A percentile compares a stretch with the other conserved stretches of the same genome.
Evolutionary conservation across 2,888 invertebrate genomes (phyloP).

Genomic region (Xestia c-nigrum): DNA sequence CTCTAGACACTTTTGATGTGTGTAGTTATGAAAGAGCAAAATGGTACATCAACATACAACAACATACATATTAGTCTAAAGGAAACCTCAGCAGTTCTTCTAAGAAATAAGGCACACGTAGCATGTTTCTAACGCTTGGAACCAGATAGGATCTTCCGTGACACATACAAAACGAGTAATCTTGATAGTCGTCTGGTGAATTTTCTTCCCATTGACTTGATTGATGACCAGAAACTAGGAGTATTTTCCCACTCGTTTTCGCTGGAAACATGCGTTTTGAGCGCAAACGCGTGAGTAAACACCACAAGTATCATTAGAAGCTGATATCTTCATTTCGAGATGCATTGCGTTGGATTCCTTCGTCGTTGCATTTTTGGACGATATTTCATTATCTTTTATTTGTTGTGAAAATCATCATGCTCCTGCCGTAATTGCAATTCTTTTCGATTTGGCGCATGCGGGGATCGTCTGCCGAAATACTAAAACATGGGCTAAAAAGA

Average conservation of each 20-base stretch:
- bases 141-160: not conserved
- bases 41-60: not conserved
- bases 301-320: not conserved
- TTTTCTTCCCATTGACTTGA: conserved; percentile 9
- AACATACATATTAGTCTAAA: too few species aligned
- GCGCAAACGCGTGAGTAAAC: not conserved
- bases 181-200: not conserved
- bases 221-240: conserved; percentile 6
- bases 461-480: too few species aligned
- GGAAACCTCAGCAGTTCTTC: not conserved
- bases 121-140: not conserved
- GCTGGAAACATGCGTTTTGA: not conserved
- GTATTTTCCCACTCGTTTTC: not conserved
- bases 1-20: too few species aligned
- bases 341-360: conserved; percentile 2
- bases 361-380: not conserved
- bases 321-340: not conserved
- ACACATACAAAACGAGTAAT: not conserved
- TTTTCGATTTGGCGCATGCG: not conserved
- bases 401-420: not conserved
- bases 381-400: not conserved
- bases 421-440: not conserved
- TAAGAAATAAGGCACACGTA: not conserved
- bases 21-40: not conserved
- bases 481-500: not conserved